phyloP scores from a whole-genome alignment of 2,888 invertebrate genomes.

The Tetragonula carbonaria region DNA sequence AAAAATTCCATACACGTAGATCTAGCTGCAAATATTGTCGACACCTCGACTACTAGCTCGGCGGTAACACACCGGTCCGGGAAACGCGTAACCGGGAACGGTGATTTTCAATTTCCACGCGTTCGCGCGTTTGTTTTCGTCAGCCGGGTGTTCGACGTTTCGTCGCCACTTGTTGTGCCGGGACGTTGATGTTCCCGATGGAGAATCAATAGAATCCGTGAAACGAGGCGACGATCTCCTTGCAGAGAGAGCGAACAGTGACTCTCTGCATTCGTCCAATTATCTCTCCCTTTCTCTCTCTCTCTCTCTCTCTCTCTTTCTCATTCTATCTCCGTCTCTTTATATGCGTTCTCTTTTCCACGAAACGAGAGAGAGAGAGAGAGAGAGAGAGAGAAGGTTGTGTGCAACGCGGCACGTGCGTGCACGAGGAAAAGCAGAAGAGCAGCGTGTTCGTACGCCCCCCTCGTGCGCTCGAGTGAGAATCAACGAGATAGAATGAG shows the following conservation, averaged over 20 bases:
- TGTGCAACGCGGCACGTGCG: constrained; percentile 53
- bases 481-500: constrained; percentile 19
- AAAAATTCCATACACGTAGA: constrained; percentile 38
- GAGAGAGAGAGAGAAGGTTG: background rate
- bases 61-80: background rate
- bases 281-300: background rate
- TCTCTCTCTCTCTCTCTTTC: background rate
- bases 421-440: constrained; percentile 36
- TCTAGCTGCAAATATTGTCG: constrained; percentile 43
- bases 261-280: constrained; percentile 18
- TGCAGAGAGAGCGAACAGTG: constrained; percentile 12
- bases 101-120: constrained; percentile 55
- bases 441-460: constrained; percentile 49
- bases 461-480: constrained; percentile 41
- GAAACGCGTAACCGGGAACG: constrained; percentile 20
- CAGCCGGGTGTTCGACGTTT: constrained; percentile 21
- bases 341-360: constrained; percentile 5
- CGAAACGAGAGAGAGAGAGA: background rate
- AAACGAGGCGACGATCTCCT: constrained; percentile 44
- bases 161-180: constrained; percentile 52
- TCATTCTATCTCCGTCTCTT: background rate
- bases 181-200: constrained; percentile 18
- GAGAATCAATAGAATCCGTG: constrained; percentile 29
- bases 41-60: constrained; percentile 26
- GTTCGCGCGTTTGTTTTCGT: constrained; percentile 36